Conservation (phyloP, 2,797 vertebrate genomes). For the Hapalemur alaotrensis region DNA sequence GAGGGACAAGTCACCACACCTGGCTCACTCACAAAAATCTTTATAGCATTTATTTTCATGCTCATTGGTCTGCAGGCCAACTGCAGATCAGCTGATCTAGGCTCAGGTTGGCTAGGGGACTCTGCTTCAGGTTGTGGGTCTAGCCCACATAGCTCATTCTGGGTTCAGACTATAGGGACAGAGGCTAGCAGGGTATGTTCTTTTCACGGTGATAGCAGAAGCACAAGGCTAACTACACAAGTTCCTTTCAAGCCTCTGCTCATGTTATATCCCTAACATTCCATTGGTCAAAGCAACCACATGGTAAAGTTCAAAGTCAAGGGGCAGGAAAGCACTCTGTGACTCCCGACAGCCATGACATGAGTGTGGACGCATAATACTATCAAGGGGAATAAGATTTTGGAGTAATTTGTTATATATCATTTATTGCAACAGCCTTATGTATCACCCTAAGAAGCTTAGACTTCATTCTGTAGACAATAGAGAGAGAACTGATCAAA, state of each 20-base stretch:
- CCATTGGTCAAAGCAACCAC: background rate
- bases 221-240: background rate
- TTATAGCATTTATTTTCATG: background rate
- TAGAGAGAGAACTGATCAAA: background rate
- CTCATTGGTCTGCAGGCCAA: background rate
- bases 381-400: background rate
- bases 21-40: background rate
- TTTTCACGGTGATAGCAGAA: background rate
- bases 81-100: background rate
- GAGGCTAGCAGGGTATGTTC: background rate
- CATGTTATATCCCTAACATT: background rate
- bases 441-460: background rate
- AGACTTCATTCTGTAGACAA: background rate
- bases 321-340: background rate
- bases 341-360: background rate
- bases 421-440: background rate
- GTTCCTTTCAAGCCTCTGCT: background rate
- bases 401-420: background rate
- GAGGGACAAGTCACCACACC: background rate
- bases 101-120: background rate
- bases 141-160: background rate
- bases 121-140: background rate
- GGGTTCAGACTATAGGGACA: background rate
- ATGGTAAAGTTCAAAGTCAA: background rate
- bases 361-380: background rate